Conservation (phyloP, 2,888 invertebrate species). For the Sarcophaga carnaria region DNA sequence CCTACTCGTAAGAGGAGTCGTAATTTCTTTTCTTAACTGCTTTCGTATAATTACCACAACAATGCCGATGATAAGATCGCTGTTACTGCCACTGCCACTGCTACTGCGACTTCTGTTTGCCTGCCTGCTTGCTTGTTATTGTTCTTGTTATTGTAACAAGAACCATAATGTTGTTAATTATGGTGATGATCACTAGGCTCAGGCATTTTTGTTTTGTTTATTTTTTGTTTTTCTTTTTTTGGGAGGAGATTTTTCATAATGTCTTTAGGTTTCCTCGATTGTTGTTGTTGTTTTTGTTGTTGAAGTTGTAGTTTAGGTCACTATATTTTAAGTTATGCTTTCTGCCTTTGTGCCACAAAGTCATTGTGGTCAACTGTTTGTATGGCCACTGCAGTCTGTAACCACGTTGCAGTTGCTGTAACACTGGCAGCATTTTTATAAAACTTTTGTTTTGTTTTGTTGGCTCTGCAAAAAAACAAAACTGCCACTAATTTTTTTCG, state of each 20-base stretch:
- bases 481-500: constrained; percentile 24
- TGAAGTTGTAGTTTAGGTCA: constrained; percentile 52
- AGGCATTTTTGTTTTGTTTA: constrained; percentile 12
- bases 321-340: constrained; percentile 50
- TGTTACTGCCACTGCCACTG: background rate
- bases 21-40: constrained; percentile 14
- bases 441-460: constrained; percentile 44
- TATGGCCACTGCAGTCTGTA: constrained; percentile 7
- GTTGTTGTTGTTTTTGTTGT: background rate
- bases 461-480: background rate
- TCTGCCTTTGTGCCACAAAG: constrained; percentile 48
- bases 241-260: no score
- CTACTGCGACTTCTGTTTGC: background rate
- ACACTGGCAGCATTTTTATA: constrained; percentile 4
- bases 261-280: background rate
- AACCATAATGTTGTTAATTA: constrained; percentile 29
- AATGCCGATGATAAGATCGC: background rate
- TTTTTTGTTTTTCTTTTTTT: no score
- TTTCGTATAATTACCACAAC: background rate
- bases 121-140: background rate
- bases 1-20: background rate
- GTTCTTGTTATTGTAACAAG: background rate
- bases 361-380: constrained; percentile 11
- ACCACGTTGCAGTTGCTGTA: background rate
- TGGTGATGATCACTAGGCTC: constrained; percentile 36